These are phyloP conservation scores for Eupleurogrammus muticus DNA, from an alignment of 2,797 vertebrate species.

Conservation along the genomic window DNA sequence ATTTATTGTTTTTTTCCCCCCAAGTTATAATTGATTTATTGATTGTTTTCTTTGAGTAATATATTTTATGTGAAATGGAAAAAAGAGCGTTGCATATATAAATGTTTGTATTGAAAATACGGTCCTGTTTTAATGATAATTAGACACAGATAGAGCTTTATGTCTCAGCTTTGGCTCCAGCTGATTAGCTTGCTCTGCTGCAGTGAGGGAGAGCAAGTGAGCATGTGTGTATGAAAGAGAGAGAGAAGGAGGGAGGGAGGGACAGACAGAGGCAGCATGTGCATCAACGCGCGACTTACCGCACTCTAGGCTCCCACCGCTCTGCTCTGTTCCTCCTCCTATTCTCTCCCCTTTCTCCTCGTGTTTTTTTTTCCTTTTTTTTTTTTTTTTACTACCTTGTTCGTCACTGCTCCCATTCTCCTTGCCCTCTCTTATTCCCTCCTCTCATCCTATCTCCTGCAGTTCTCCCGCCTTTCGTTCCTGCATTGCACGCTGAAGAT, in stretches of 20 bases:
- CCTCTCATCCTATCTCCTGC: conserved; percentile 74
- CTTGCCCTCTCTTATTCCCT: conserved; percentile 82
- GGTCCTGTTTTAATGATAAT: conserved; percentile 41
- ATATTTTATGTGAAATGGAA: background rate
- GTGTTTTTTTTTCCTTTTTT: conserved; percentile 40
- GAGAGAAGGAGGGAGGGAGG: conserved; percentile 64
- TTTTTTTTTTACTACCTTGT: conserved; percentile 30
- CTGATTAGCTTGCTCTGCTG: conserved; percentile 96
- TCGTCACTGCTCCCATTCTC: conserved; percentile 43
- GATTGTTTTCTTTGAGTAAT: conserved; percentile 5
- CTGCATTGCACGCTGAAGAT: conserved; percentile 95
- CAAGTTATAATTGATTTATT: background rate
- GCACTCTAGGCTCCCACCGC: conserved; percentile 79
- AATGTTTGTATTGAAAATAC: conserved; percentile 26
- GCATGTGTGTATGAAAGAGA: conserved; percentile 79
- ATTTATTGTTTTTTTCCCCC: conserved; percentile 17
- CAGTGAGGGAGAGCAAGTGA: conserved; percentile 83
- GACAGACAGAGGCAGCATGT: conserved; percentile 75
- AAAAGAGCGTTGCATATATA: background rate
- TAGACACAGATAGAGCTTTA: conserved; percentile 59
- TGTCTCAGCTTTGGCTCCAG: conserved; percentile 87
- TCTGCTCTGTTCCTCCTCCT: conserved; percentile 64
- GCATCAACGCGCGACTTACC: conserved; percentile 80
- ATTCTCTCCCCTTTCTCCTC: conserved; percentile 69
- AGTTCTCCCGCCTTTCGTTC: conserved; percentile 99